Base-by-base conservation (phyloP, 2,888 invertebrate genomes). In the Tanytarsus gracilentus region DNA sequence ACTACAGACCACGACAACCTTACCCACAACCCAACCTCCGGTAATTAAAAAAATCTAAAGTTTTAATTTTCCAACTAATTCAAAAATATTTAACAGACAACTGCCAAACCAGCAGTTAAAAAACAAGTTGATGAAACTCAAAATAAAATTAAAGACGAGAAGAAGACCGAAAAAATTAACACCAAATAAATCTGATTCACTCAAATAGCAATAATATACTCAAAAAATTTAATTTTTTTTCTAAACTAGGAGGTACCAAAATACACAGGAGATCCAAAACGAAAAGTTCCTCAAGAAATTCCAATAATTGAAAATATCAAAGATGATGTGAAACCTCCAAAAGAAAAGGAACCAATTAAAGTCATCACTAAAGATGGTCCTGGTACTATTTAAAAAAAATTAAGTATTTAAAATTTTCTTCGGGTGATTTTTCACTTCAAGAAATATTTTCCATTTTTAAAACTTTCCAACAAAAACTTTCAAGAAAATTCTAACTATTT, bases 321-420 rank as follows among this genome's bases (percentile, higher is more conserved):
- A 2, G 73, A 75, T 0, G 73, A 75, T 0, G 78, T 78, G 0
- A 69, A 71, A 18, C 77, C 78, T 61, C 80, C 81, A 1, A 70
- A 70, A 64, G 74, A 75, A 62, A 77, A 78, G 64, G 79, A 75
- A 52, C 72, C 82, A 25, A 6, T 58, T 8, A 82, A 80, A 71
- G 79, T 82, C 3, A 81, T 82, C 61, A 81, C 76, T 66, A 80
- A 77, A 66, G 77, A 74, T 62, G 81, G 81, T 7, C 58, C 58
- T 21, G 39, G 29, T 7, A 48, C 26, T 7, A 29, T 58, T 30
- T 33, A n/a, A n/a, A n/a, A n/a, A n/a, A n/a, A n/a, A n/a, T n/a
- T 51, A 55, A 55, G 26, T 50, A 11, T 26, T 25, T 26, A 26
- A 27, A 4, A 3, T 33, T 4, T 33, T 4, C 33, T 33, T 33